Evolutionary conservation across 92 coral and sea anemone genomes (phyloP), one percentile per base, ranked within the genome.

Genomic region (Montipora capitata): DNA sequence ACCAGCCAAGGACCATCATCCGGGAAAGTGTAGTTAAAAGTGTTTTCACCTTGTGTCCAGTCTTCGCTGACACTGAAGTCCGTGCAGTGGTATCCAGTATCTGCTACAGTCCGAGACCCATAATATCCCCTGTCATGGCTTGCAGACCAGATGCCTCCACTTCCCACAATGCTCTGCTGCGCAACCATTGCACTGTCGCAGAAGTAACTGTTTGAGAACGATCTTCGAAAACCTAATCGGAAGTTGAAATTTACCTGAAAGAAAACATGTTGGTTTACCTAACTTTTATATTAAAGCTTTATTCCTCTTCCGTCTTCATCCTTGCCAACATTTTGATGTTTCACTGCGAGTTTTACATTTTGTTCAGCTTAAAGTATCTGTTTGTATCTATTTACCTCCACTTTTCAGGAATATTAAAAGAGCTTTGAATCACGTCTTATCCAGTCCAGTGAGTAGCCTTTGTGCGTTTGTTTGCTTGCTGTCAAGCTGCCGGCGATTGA

Each of bases 11-110:
- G 44, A 27, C 87, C 87, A 59, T 39, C 82, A 59, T 51, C 72
- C 35, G 91, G 68, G 59, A 88, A 81, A 49, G 75, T 81, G 76
- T 71, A 58, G 58, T 20, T 74, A 66, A 88, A 88, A 48, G 64
- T 88, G 81, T 88, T 88, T 67, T 80, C 90, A 4, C 93, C 93
- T 67, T 68, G 80, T 5, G 93, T 76, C 93, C 93, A 90, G 68
- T 90, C 93, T 40, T 90, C 93, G 17, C 39, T 77, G 14, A 67
- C 74, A 71, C 93, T 90, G 85, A 68, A 83, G 80, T 90, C 93
- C 16, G 93, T 90, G 20, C 93, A 90, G 56, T 44, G 93, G 52
- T 84, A 62, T 7, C 89, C 85, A 3, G 82, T 73, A 61, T 59
- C 85, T 27, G 77, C 81, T 17, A 77, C 39, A 14, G 39, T 90